These are phyloP conservation scores for Brachyrhaphis roseni DNA, from an alignment of 2,797 vertebrate species.

Conservation along the genomic window DNA sequence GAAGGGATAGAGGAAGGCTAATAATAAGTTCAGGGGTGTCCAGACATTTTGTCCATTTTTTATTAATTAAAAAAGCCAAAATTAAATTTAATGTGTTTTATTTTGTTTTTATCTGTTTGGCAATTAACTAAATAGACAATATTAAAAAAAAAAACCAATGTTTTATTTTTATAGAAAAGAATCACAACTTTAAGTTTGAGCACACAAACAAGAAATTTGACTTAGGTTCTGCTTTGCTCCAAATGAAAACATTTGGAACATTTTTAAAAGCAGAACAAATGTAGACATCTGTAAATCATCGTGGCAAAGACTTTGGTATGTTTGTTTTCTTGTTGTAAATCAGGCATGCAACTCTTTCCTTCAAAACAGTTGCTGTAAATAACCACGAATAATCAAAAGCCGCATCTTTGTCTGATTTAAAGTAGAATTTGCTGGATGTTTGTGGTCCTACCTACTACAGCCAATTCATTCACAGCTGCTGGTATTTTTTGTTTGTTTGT, in stretches of 20 bases:
- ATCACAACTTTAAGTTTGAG: background rate
- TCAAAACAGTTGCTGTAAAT: background rate
- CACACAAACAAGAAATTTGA: background rate
- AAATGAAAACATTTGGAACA: background rate
- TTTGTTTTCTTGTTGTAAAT: background rate
- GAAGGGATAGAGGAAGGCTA: background rate
- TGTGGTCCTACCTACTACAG: too few species aligned
- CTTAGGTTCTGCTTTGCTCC: background rate
- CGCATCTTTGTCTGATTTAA: background rate
- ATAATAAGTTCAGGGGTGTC: background rate
- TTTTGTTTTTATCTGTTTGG: too few species aligned
- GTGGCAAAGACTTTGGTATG: background rate
- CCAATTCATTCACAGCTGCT: background rate
- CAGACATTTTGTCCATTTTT: background rate
- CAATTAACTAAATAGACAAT: background rate
- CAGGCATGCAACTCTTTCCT: background rate
- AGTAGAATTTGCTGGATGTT: background rate
- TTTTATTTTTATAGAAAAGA: background rate
- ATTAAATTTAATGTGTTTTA: background rate
- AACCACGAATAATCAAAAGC: background rate
- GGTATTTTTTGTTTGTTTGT: background rate
- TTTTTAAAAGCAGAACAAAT: background rate
- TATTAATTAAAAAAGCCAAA: background rate
- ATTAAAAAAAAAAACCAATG: background rate
- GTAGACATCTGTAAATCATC: background rate